Percentiles rank a stretch among this genome's conserved stretches.
phyloP scores from a whole-genome alignment of 2,888 invertebrate genomes.

The Sarcophaga variegata region DNA sequence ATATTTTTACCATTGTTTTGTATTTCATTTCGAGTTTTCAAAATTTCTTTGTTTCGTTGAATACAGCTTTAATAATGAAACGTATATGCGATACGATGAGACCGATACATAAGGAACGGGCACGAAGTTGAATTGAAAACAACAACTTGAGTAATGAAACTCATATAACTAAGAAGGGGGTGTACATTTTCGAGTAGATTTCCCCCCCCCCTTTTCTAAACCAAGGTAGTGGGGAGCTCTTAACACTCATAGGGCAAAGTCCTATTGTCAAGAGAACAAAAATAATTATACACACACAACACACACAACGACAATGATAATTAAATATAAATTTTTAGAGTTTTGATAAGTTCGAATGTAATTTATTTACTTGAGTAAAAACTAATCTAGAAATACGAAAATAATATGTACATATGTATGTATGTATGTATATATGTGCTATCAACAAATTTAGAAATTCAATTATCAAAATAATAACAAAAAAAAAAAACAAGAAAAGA shows the following conservation, averaged over 20 bases:
- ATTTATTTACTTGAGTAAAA: slow-evolving; percentile 12
- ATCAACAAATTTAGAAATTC: no score
- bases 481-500: not conserved
- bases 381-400: not conserved
- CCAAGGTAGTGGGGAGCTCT: slow-evolving; percentile 49
- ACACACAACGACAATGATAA: no score
- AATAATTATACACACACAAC: not conserved
- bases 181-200: slow-evolving; percentile 52
- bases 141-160: no score
- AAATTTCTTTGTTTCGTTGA: slow-evolving; percentile 57
- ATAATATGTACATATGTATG: not conserved
- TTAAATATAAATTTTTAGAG: no score
- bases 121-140: not conserved
- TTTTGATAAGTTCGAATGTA: not conserved
- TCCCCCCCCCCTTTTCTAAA: slow-evolving; percentile 20
- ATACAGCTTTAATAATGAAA: slow-evolving; percentile 30
- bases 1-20: slow-evolving; percentile 30
- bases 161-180: not conserved
- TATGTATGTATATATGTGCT: slow-evolving; percentile 1
- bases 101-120: not conserved
- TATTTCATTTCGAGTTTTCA: slow-evolving; percentile 18
- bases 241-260: slow-evolving; percentile 78
- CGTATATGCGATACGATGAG: not conserved
- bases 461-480: slow-evolving; percentile 5
- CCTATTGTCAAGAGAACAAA: slow-evolving; percentile 64